These are phyloP conservation scores for Brachionus rubens DNA, from an alignment of 1,140 invertebrate species.

Conservation along the genomic window DNA sequence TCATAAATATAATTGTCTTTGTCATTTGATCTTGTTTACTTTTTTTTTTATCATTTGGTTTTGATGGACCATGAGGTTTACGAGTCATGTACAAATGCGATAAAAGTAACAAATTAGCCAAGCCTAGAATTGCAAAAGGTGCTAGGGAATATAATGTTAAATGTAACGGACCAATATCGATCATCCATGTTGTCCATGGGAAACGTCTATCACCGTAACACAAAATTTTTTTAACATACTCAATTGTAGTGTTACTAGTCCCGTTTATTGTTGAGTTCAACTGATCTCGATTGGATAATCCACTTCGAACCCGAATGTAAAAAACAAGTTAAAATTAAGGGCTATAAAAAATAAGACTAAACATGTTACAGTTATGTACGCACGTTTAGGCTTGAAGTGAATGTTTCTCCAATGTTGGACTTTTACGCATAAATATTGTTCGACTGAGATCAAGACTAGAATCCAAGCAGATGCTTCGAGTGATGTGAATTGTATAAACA, in stretches of 20 bases:
- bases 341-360: neutral
- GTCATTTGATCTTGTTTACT: neutral
- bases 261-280: no score
- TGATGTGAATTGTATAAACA: slow-evolving; percentile 10
- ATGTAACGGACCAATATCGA: slow-evolving; percentile 6
- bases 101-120: neutral
- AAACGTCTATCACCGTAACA: neutral
- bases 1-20: slow-evolving; percentile 7
- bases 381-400: neutral
- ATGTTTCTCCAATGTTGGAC: neutral
- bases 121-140: neutral
- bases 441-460: neutral
- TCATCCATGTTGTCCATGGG: neutral
- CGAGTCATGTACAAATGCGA: neutral
- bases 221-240: neutral
- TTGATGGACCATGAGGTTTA: neutral
- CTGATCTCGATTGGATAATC: no score
- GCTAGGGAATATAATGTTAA: neutral
- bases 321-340: neutral
- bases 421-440: neutral
- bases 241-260: neutral
- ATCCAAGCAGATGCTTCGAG: neutral
- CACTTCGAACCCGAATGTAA: neutral
- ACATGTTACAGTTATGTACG: neutral
- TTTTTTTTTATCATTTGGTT: neutral